phyloP scores from a whole-genome alignment of 2,113 vertebrate species.

The Myotis lucifugus region DNA sequence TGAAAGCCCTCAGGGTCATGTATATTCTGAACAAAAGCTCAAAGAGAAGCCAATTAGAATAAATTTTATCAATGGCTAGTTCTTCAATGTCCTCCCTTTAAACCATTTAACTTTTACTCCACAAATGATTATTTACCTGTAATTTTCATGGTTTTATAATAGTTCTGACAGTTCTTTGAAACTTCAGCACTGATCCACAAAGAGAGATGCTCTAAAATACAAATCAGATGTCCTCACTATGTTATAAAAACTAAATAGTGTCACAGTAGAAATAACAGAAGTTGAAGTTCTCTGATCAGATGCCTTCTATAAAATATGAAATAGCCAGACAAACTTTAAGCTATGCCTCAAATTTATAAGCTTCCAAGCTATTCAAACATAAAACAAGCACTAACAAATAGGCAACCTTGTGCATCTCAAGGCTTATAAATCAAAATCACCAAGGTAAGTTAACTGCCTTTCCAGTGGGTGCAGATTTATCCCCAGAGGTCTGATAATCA shows the following conservation, averaged over 20 bases:
- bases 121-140: constrained; percentile 4
- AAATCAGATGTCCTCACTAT: constrained; percentile 57
- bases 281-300: constrained; percentile 68
- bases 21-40: constrained; percentile 48
- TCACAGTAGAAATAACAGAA: constrained; percentile 84
- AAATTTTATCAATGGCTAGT: constrained; percentile 8
- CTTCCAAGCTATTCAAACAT: constrained; percentile 86
- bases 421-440: constrained; percentile 87
- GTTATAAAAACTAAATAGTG: constrained; percentile 66
- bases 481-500: constrained; percentile 84
- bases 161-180: constrained; percentile 41
- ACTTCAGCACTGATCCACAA: neutral
- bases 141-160: constrained; percentile 46
- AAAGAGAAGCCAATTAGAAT: constrained; percentile 58
- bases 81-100: constrained; percentile 7
- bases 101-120: constrained; percentile 25
- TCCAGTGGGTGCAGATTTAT: constrained; percentile 84
- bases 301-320: constrained; percentile 83
- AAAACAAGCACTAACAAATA: constrained; percentile 87
- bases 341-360: constrained; percentile 86
- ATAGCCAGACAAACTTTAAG: constrained; percentile 82
- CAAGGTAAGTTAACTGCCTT: constrained; percentile 86
- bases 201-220: constrained; percentile 50
- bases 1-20: neutral
- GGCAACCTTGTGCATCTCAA: constrained; percentile 85